phyloP scores from a whole-genome alignment of 35 echinoderm and acorn worm genomes.

The Lytechinus pictus region DNA sequence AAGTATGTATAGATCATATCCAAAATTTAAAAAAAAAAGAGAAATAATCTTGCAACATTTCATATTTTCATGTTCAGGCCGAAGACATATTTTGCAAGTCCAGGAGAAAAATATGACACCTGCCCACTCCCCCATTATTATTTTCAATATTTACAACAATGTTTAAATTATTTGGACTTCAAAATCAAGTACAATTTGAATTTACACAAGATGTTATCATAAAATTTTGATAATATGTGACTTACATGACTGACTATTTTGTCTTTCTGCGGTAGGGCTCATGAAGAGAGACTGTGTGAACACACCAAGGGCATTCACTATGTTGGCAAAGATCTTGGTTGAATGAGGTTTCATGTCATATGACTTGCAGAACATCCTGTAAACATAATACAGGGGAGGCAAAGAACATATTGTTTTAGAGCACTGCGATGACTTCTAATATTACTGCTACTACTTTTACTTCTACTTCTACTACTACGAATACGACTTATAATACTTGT shows the following conservation, averaged over 20 bases:
- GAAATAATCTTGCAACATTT: background rate
- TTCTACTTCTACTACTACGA: too few species aligned
- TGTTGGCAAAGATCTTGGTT: constrained; percentile 98
- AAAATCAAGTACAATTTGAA: too few species aligned
- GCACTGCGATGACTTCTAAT: too few species aligned
- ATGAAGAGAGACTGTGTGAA: constrained; percentile 98
- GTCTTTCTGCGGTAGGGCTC: constrained; percentile 69
- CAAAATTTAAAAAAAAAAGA: background rate
- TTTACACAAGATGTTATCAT: too few species aligned
- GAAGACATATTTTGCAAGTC: too few species aligned
- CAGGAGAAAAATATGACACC: too few species aligned
- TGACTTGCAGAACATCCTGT: constrained; percentile 88
- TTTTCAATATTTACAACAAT: too few species aligned
- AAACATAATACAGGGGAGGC: background rate
- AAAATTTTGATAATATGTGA: background rate
- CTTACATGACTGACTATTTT: constrained; percentile 69
- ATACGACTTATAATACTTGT: too few species aligned
- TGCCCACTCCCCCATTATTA: too few species aligned
- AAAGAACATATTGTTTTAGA: background rate
- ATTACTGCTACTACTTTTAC: too few species aligned
- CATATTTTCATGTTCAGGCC: background rate
- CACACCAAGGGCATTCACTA: constrained; percentile 93
- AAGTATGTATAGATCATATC: background rate
- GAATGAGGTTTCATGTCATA: constrained; percentile 98
- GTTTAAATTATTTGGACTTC: too few species aligned